Evolutionary conservation across 92 coral and sea anemone genomes (phyloP).

Genomic region (Muricea muricata): DNA sequence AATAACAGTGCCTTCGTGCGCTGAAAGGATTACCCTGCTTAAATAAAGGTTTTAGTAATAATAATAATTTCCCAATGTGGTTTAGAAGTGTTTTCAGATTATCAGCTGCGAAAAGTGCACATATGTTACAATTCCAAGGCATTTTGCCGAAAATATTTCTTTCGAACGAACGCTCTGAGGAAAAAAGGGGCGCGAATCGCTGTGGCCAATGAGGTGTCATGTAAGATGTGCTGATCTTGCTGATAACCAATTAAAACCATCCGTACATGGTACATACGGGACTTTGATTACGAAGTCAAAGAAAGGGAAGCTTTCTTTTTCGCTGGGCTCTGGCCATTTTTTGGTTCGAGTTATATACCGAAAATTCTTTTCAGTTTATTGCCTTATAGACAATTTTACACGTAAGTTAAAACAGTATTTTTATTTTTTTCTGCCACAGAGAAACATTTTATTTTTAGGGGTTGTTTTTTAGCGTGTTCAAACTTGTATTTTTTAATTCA

Average conservation of each 20-base stretch:
- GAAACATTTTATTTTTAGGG: not conserved
- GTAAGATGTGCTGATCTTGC: not conserved
- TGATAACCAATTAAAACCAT: not conserved
- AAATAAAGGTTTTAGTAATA: too few relatives aligned
- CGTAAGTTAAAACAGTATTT: not conserved
- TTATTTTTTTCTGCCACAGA: too few relatives aligned
- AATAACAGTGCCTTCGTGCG: too few relatives aligned
- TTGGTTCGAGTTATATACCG: not conserved
- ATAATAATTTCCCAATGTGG: slow-evolving; percentile 12
- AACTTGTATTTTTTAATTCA: not conserved
- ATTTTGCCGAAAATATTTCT: not conserved
- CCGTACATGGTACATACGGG: not conserved
- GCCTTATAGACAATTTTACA: not conserved
- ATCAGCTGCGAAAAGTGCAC: slow-evolving; percentile 2
- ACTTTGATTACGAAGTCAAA: not conserved
- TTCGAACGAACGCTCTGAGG: too few relatives aligned
- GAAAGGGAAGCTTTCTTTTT: not conserved
- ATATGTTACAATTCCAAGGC: slow-evolving; percentile 1
- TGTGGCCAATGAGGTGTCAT: not conserved
- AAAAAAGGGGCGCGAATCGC: not conserved
- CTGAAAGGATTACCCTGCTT: too few relatives aligned
- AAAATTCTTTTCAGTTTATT: not conserved
- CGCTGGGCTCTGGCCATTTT: not conserved
- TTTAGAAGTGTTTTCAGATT: not conserved
- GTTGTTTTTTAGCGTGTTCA: not conserved